Conservation (phyloP, 2,797 vertebrate genomes). For the Cryptoblepharus egeriae region DNA sequence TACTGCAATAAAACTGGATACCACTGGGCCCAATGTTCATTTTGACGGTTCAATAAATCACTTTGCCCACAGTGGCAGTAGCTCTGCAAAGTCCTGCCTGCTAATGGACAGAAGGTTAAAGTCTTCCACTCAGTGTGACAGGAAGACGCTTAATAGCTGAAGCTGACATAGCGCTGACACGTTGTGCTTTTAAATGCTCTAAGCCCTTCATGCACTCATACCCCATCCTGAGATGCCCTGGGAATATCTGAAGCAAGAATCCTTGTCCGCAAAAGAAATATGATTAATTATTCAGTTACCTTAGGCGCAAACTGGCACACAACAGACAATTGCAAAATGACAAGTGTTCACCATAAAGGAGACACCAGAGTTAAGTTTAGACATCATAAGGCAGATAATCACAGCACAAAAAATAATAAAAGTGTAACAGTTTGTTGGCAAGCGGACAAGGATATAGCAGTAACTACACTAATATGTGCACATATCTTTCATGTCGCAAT, state of each 20-base stretch:
- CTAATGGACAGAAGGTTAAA: slow-evolving; percentile 32
- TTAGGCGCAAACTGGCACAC: slow-evolving; percentile 19
- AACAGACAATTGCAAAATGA: slow-evolving; percentile 33
- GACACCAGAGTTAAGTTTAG: slow-evolving; percentile 16
- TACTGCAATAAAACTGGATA: slow-evolving; percentile 38
- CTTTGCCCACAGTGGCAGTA: slow-evolving; percentile 49
- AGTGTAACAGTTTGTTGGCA: slow-evolving; percentile 23
- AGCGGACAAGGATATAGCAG: slow-evolving; percentile 14
- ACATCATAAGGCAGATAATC: slow-evolving; percentile 14
- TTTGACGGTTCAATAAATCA: slow-evolving; percentile 48
- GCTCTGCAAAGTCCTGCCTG: slow-evolving; percentile 7
- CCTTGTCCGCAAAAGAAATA: slow-evolving; percentile 52
- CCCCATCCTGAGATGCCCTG: background rate
- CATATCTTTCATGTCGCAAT: background rate
- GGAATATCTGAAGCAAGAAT: slow-evolving; percentile 38
- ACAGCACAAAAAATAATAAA: background rate
- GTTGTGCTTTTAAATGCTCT: slow-evolving; percentile 41
- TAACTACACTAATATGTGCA: background rate
- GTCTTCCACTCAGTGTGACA: slow-evolving; percentile 36
- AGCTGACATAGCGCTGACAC: background rate
- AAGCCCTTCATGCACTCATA: slow-evolving; percentile 5
- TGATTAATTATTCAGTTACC: slow-evolving; percentile 45
- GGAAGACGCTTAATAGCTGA: slow-evolving; percentile 43
- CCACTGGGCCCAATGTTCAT: slow-evolving; percentile 4
- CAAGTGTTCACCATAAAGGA: slow-evolving; percentile 30